Evolutionary conservation across 1,140 invertebrate genomes (phyloP).

Genomic region (Phocides pigmalion): DNA sequence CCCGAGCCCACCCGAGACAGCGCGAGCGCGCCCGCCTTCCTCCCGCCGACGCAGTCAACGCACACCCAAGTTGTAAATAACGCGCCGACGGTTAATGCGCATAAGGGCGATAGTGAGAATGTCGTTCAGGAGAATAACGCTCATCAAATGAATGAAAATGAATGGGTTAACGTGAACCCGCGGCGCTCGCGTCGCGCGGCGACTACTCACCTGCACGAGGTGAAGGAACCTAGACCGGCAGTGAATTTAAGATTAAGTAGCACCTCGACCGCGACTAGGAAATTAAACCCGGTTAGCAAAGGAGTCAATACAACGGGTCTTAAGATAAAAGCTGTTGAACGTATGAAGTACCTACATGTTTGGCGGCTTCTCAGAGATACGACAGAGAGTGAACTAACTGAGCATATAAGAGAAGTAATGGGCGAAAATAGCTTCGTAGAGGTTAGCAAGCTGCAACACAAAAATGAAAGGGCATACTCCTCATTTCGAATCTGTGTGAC

Average conservation of each 20-base stretch:
- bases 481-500: too few relatives aligned
- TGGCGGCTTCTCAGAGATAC: not conserved
- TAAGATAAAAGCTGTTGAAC: slow-evolving; percentile 4
- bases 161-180: too few relatives aligned
- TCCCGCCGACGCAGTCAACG: not conserved
- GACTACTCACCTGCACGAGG: too few relatives aligned
- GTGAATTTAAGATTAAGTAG: not conserved
- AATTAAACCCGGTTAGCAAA: not conserved
- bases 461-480: too few relatives aligned
- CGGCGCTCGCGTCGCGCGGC: too few relatives aligned
- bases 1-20: not conserved
- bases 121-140: too few relatives aligned
- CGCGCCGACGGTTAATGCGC: not conserved
- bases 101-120: too few relatives aligned
- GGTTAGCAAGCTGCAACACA: too few relatives aligned
- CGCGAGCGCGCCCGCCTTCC: not conserved
- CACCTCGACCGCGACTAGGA: not conserved
- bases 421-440: not conserved
- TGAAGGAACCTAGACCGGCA: not conserved
- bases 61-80: not conserved
- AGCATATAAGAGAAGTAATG: not conserved
- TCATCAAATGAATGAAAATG: too few relatives aligned
- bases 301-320: slow-evolving; percentile 12
- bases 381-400: not conserved
- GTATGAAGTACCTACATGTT: not conserved